Evolutionary conservation across 2,797 vertebrate genomes (phyloP), one percentile per base, ranked within the genome.

Genomic region (Eupleurogrammus muticus): DNA sequence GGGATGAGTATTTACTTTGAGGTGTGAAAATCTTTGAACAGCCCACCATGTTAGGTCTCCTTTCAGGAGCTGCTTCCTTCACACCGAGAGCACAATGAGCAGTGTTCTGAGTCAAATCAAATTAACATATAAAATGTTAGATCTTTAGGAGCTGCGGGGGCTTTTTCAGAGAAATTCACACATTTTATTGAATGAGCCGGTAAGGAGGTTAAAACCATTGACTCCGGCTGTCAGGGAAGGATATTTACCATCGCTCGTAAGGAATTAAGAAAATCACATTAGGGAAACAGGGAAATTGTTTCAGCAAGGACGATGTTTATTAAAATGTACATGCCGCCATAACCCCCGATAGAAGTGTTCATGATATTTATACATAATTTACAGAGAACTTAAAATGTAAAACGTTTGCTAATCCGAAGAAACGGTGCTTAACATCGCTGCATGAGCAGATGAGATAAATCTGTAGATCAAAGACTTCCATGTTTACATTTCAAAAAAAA

Each of bases 1-100:
- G 77, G 82, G 73, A 70, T 63, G 77, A 79, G 83, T 88, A 86
- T 94, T 94, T 91, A 90, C 90, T 89, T 57, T 80, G 86, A 93
- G 92, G 92, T 92, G 92, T 90, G 86, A 91, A 92, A 85, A 87
- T 86, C 91, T 93, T 90, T 87, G 84, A 90, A 87, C 76, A 83
- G 84, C 76, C 84, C 82, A 82, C 86, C 81, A 73, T 91, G 90
- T 90, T 81, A 70, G 89, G 76, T 57, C 82, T 70, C 75, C 73
- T 86, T 71, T 75, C n/a, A 72, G 77, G 79, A 71, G 80, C 70
- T 73, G 77, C 91, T 91, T 89, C 85, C 82, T 89, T 86, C 75
- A 86, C 85, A 76, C 88, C 77, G 20, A 6, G 50, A 64, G 63
- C 81, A 93, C 92, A 94, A 92, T 82, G 82, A 72, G 55, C 67